These are phyloP conservation scores for Gouania willdenowi DNA, from an alignment of 2,797 vertebrate genomes.

Conservation along the genomic window DNA sequence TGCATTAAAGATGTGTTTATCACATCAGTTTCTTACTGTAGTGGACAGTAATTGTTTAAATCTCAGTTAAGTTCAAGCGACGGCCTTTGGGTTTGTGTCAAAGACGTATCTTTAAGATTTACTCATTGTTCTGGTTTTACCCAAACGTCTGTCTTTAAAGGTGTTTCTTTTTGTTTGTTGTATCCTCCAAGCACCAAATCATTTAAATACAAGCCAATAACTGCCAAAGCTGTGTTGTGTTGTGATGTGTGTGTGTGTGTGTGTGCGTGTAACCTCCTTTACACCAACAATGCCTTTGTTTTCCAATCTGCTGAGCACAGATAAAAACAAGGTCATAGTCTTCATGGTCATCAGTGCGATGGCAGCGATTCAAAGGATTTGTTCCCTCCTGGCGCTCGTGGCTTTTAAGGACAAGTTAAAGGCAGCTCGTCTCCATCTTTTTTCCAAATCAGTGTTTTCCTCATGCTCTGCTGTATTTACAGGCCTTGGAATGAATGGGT, in stretches of 20 bases:
- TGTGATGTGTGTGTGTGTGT: background rate
- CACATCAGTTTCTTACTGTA: too few relatives aligned
- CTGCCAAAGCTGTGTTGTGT: slow-evolving; percentile 35
- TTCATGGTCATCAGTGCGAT: slow-evolving; percentile 26
- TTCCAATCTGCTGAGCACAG: slow-evolving; percentile 47
- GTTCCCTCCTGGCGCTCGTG: too few relatives aligned
- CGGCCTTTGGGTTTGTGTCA: too few relatives aligned
- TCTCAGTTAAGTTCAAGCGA: too few relatives aligned
- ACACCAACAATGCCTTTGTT: slow-evolving; percentile 32
- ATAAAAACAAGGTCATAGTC: slow-evolving; percentile 44
- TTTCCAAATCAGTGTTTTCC: too few relatives aligned
- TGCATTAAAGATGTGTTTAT: too few relatives aligned
- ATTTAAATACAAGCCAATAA: slow-evolving; percentile 9
- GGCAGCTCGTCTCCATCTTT: slow-evolving; percentile 3
- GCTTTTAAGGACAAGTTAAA: slow-evolving; percentile 16
- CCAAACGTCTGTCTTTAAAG: background rate
- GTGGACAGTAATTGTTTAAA: too few relatives aligned
- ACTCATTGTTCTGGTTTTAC: too few relatives aligned
- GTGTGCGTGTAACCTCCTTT: background rate
- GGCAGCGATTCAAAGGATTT: slow-evolving; percentile 29
- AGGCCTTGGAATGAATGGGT: too few relatives aligned
- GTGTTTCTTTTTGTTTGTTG: background rate
- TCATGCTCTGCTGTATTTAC: too few relatives aligned
- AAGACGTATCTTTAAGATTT: too few relatives aligned
- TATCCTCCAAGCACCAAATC: slow-evolving; percentile 27